phyloP scores from a whole-genome alignment of 2,888 invertebrate genomes.

The Dicyrtomina minuta region DNA sequence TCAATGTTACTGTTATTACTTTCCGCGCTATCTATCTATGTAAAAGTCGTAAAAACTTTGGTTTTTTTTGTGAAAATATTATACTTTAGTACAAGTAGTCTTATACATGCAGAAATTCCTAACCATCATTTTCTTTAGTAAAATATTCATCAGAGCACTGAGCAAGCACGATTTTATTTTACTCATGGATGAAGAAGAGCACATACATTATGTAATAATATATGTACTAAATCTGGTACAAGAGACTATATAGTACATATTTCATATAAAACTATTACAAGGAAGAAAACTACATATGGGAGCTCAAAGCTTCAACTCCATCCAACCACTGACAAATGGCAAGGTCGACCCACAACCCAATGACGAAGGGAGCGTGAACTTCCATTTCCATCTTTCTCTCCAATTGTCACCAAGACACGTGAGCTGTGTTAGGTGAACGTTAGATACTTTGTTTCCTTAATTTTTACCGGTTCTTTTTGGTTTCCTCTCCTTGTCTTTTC shows the following conservation, averaged over 20 bases:
- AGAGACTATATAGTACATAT: too few species aligned
- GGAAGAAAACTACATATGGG: not conserved
- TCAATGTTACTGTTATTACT: constrained; percentile 34
- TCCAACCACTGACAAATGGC: constrained; percentile 10
- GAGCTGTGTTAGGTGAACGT: not conserved
- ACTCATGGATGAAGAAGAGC: not conserved
- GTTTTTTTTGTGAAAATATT: constrained; percentile 1
- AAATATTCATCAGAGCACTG: constrained; percentile 1
- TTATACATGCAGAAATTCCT: not conserved
- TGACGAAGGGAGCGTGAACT: constrained; percentile 13
- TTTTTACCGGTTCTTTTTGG: constrained; percentile 25
- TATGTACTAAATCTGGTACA: too few species aligned
- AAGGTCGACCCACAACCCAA: constrained; percentile 27
- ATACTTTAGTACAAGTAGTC: too few species aligned
- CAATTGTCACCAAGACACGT: constrained; percentile 23
- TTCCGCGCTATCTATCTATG: constrained; percentile 32
- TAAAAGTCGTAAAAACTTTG: not conserved
- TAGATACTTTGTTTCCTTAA: constrained; percentile 21
- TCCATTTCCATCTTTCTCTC: constrained; percentile 27
- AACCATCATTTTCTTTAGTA: constrained; percentile 6
- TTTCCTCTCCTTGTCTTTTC: constrained; percentile 7
- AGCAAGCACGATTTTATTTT: not conserved
- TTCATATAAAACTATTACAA: too few species aligned
- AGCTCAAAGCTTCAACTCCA: not conserved
- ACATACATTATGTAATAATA: not conserved